phyloP scores from a whole-genome alignment of 1,140 invertebrate species.

The Platyscapa corneri region DNA sequence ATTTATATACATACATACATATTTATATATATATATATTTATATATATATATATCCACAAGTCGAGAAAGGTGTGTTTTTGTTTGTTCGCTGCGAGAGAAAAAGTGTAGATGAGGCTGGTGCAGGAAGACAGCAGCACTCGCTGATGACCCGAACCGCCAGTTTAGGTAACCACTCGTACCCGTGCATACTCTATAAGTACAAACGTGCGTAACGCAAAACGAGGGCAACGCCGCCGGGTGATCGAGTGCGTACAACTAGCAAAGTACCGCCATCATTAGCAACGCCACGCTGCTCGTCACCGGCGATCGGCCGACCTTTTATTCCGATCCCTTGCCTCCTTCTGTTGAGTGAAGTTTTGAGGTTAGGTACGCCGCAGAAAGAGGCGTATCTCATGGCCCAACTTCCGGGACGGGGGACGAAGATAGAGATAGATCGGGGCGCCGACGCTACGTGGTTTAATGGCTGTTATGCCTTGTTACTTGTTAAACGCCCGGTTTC shows the following conservation, averaged over 20 bases:
- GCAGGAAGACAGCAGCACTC: conserved; percentile 6
- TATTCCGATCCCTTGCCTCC: too few relatives aligned
- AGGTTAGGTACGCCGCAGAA: conserved; percentile 6
- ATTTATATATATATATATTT: not conserved
- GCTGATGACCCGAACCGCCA: conserved; percentile 4
- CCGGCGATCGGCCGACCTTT: not conserved
- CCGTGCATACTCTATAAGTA: not conserved
- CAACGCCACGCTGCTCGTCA: not conserved
- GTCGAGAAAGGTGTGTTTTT: conserved; percentile 13
- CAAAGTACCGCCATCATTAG: not conserved
- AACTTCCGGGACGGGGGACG: not conserved
- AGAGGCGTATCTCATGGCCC: not conserved
- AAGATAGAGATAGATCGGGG: not conserved
- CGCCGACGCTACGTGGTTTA: too few relatives aligned
- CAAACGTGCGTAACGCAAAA: not conserved
- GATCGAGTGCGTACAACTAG: not conserved
- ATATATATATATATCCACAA: not conserved
- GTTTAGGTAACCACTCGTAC: not conserved
- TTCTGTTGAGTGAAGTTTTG: not conserved
- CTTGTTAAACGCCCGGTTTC: too few relatives aligned
- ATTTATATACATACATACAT: not conserved
- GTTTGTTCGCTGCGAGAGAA: not conserved
- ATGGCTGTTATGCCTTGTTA: too few relatives aligned
- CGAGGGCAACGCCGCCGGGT: not conserved
- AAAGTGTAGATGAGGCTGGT: conserved; percentile 20